Conservation (phyloP, 2,797 vertebrate species). For the Schizothorax lantsangensis region DNA sequence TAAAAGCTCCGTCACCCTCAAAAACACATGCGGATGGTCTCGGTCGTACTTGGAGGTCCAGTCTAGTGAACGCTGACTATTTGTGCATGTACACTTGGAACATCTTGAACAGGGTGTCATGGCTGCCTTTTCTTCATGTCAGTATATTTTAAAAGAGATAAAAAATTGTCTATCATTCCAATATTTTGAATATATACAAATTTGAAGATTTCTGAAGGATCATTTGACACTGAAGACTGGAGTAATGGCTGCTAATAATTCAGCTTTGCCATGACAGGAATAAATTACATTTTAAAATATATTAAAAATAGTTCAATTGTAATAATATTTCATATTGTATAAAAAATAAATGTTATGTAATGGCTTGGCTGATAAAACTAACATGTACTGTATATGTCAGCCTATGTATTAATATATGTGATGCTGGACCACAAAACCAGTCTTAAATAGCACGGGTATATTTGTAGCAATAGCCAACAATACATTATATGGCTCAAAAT, state of each 20-base stretch:
- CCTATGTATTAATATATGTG: not conserved
- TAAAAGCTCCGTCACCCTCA: constrained; percentile 71
- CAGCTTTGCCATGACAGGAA: not conserved
- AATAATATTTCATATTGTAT: not conserved
- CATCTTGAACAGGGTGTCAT: not conserved
- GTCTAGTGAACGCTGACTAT: not conserved
- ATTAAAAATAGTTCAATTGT: not conserved
- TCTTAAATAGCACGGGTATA: too few relatives aligned
- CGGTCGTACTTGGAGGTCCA: constrained; percentile 17
- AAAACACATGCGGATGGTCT: constrained; percentile 45
- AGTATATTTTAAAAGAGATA: not conserved
- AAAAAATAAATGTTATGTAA: not conserved
- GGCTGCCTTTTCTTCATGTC: not conserved
- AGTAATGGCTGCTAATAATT: not conserved
- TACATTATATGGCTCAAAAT: too few relatives aligned
- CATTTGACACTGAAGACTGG: not conserved
- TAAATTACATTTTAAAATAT: not conserved
- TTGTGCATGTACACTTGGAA: constrained; percentile 13
- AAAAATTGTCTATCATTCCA: not conserved
- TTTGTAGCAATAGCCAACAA: too few relatives aligned
- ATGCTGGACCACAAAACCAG: too few relatives aligned
- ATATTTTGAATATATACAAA: not conserved
- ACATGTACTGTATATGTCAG: not conserved
- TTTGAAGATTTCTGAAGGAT: not conserved
- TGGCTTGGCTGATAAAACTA: not conserved